phyloP scores from a whole-genome alignment of 2,113 vertebrate genomes.

The Gnathonemus longibarbis region DNA sequence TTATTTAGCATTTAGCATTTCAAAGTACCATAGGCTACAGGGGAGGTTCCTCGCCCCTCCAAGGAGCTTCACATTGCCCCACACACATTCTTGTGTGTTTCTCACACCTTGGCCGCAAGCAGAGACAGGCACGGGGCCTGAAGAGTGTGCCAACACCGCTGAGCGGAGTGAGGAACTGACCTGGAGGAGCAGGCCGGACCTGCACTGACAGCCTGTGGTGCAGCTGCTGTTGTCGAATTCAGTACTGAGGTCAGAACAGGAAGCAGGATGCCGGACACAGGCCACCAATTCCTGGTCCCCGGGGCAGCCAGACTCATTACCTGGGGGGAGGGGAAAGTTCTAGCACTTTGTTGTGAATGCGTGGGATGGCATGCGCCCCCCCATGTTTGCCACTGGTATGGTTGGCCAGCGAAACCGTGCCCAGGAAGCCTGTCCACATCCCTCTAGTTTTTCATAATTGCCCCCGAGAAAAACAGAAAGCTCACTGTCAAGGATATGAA shows the following conservation, averaged over 20 bases:
- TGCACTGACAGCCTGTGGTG: conserved; percentile 72
- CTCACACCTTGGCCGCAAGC: neutral
- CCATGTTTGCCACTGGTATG: neutral
- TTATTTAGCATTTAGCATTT: neutral
- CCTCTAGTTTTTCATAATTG: neutral
- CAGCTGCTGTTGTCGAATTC: conserved; percentile 48
- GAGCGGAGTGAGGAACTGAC: conserved; percentile 39
- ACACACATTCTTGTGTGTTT: neutral
- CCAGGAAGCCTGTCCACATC: neutral
- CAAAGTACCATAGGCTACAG: neutral
- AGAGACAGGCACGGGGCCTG: neutral
- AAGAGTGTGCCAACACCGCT: neutral
- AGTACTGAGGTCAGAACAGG: conserved; percentile 62
- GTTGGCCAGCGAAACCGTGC: neutral
- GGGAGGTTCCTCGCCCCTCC: neutral
- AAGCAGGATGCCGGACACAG: conserved; percentile 56
- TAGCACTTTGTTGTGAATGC: neutral
- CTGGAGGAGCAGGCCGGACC: conserved; percentile 52
- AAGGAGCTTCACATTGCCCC: neutral
- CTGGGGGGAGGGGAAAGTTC: conserved; percentile 29
- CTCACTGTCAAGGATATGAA: neutral
- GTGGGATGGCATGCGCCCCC: neutral
- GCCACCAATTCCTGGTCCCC: conserved; percentile 62
- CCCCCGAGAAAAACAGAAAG: neutral
- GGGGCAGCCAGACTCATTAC: conserved; percentile 51